Conservation (phyloP, 2,113 vertebrate species). For the Xerus inauris region DNA sequence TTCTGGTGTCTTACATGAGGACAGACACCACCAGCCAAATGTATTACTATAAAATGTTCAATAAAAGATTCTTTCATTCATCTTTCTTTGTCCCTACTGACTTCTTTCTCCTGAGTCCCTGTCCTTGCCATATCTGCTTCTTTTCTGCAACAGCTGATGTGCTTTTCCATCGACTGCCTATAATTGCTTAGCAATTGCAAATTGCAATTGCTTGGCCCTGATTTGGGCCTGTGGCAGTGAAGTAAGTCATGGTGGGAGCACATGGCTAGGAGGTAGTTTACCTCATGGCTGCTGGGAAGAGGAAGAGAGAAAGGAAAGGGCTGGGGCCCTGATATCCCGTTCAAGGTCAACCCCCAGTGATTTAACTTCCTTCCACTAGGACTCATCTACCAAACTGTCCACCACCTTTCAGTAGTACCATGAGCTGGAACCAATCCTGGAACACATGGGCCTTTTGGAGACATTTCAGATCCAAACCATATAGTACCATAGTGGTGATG, state of each 20-base stretch:
- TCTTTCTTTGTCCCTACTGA: background rate
- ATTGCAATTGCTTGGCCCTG: background rate
- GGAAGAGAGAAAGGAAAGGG: background rate
- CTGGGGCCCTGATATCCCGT: background rate
- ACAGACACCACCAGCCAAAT: background rate
- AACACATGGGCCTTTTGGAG: background rate
- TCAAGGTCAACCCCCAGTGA: background rate
- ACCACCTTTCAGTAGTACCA: background rate
- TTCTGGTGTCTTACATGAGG: background rate
- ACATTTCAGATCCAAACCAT: background rate
- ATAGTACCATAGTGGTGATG: background rate
- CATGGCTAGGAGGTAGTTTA: background rate
- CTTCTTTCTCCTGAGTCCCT: background rate
- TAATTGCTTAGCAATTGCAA: no score
- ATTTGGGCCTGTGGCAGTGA: background rate
- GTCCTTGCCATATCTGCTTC: background rate
- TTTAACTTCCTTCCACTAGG: background rate
- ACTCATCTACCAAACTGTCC: background rate
- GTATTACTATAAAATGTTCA: background rate
- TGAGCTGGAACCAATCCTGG: background rate
- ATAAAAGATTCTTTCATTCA: background rate
- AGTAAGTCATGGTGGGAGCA: background rate
- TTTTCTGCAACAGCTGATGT: background rate
- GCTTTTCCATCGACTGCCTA: background rate
- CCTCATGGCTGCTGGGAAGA: background rate